These are phyloP conservation scores for Brienomyrus longianalis DNA, from an alignment of 2,113 vertebrate species.

Conservation along the genomic window DNA sequence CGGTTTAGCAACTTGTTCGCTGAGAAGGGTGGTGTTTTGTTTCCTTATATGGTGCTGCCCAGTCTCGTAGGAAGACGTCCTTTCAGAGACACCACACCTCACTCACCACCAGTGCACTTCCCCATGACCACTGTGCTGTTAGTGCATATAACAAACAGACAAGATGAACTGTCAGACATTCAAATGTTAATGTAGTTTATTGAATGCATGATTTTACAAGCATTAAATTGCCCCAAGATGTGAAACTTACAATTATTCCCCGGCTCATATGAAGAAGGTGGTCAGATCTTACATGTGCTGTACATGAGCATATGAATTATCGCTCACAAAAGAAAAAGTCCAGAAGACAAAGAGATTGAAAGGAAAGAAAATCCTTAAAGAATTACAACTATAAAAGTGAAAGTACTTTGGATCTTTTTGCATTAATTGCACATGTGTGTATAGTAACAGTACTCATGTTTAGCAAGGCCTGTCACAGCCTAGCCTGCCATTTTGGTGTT, in stretches of 20 bases:
- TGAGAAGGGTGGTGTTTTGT: not conserved
- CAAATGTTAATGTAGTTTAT: not conserved
- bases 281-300: not conserved
- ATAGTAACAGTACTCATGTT: not conserved
- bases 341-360: not conserved
- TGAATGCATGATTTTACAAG: not conserved
- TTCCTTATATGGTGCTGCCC: conserved; percentile 11
- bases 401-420: not conserved
- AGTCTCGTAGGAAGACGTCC: not conserved
- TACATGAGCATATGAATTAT: not conserved
- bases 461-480: not conserved
- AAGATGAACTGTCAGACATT: not conserved
- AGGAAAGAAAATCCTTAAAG: not conserved
- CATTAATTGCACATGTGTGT: not conserved
- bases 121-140: not conserved
- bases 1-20: conserved; percentile 10
- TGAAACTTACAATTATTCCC: not conserved
- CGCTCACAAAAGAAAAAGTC: not conserved
- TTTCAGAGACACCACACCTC: not conserved
- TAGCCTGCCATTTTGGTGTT: not conserved
- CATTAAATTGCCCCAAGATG: not conserved
- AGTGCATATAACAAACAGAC: not conserved
- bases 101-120: not conserved
- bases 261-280: not conserved
- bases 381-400: not conserved